These are phyloP conservation scores for Cremastinae sp. DNA, from an alignment of 2,888 invertebrate genomes.

Conservation along the genomic window DNA sequence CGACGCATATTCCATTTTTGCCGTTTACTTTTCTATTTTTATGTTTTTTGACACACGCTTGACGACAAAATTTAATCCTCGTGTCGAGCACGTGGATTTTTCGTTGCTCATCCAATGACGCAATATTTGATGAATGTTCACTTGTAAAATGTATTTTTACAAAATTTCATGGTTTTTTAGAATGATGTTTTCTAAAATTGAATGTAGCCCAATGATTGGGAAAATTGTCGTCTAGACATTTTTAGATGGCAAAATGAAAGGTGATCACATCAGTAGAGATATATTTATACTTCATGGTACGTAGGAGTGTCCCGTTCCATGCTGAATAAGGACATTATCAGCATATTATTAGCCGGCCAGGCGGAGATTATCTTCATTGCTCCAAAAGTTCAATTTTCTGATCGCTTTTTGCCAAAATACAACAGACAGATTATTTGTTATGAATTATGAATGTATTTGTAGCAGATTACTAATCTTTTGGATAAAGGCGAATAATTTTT, in stretches of 20 bases:
- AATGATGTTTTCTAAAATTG: neutral
- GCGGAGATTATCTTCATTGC: conserved; percentile 24
- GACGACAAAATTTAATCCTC: conserved; percentile 10
- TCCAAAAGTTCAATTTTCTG: conserved; percentile 43
- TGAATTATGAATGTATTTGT: neutral
- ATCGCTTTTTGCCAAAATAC: conserved; percentile 23
- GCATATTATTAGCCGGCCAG: conserved; percentile 1
- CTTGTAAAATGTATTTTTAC: conserved; percentile 6
- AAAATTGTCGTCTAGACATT: conserved; percentile 4
- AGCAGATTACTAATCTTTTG: conserved; percentile 45
- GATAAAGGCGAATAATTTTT: no score
- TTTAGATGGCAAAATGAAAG: neutral
- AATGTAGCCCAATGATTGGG: neutral
- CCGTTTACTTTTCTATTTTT: neutral
- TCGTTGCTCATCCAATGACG: conserved; percentile 11
- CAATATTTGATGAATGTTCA: conserved; percentile 13
- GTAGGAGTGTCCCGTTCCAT: neutral
- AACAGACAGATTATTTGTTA: conserved; percentile 1
- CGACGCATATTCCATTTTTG: neutral
- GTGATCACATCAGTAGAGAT: conserved; percentile 3
- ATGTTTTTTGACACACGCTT: neutral
- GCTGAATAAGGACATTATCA: conserved; percentile 19
- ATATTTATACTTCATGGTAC: conserved; percentile 26
- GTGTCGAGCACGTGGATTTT: conserved; percentile 43
- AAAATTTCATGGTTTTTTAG: neutral